These are phyloP conservation scores for Amphimedon queenslandica DNA, from an alignment of 37 sponge, comb jelly and placozoan species.

Conservation along the genomic window DNA sequence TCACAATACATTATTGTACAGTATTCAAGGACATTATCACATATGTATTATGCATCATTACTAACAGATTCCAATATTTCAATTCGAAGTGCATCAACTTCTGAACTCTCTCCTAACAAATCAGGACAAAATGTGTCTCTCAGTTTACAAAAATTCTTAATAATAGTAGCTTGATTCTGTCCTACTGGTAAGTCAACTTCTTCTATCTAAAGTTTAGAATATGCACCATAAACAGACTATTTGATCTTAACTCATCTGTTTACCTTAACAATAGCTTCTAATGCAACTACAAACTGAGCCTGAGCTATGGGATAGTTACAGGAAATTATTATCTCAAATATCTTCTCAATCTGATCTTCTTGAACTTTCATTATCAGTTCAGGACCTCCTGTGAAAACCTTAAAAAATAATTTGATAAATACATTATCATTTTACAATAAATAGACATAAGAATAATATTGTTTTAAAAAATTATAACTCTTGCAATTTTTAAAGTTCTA, in stretches of 20 bases:
- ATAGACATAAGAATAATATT: not conserved
- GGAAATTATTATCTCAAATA: constrained; percentile 22
- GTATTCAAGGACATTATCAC: too few species aligned
- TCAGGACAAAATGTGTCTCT: constrained; percentile 47
- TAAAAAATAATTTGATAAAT: not conserved
- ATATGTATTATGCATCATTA: not conserved
- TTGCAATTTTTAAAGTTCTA: too few species aligned
- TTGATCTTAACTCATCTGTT: not conserved
- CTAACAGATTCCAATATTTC: constrained; percentile 6
- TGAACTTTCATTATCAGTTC: constrained; percentile 26
- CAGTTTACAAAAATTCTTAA: constrained; percentile 46
- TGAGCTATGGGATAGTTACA: constrained; percentile 3
- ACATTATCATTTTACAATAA: not conserved
- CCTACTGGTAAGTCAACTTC: constrained; percentile 60
- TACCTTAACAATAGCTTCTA: constrained; percentile 65
- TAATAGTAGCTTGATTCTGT: constrained; percentile 54
- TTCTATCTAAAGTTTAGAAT: constrained; percentile 46
- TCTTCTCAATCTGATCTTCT: constrained; percentile 29
- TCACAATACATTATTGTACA: too few species aligned
- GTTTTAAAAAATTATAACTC: too few species aligned
- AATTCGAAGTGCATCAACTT: constrained; percentile 5
- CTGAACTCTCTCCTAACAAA: constrained; percentile 29
- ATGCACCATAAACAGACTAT: not conserved
- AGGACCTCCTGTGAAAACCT: constrained; percentile 55
- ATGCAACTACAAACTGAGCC: constrained; percentile 38